These are phyloP conservation scores for Aspidapion aeneum DNA, from an alignment of 2,888 invertebrate genomes.

Conservation along the genomic window DNA sequence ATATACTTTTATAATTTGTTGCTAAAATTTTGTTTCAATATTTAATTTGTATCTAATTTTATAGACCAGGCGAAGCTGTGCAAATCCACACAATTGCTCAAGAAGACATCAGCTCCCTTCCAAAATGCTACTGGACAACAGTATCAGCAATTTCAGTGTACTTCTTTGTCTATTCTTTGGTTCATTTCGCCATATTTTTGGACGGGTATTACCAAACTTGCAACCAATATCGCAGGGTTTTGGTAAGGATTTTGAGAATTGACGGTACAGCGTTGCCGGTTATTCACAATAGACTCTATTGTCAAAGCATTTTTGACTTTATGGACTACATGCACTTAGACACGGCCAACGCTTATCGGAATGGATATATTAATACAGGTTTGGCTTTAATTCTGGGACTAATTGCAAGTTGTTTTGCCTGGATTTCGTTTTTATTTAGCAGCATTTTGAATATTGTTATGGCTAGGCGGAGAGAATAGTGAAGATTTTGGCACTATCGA, in stretches of 20 bases:
- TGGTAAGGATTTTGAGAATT: conserved; percentile 57
- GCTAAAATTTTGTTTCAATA: too few species aligned
- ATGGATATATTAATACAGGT: conserved; percentile 70
- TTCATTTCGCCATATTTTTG: conserved; percentile 66
- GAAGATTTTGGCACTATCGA: not conserved
- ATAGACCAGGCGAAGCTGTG: conserved; percentile 66
- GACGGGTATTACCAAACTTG: conserved; percentile 76
- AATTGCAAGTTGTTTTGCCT: conserved; percentile 50
- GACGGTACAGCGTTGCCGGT: conserved; percentile 57
- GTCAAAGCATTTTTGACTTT: conserved; percentile 74
- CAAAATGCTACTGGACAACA: conserved; percentile 65
- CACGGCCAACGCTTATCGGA: conserved; percentile 57
- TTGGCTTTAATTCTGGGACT: conserved; percentile 64
- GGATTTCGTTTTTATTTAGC: conserved; percentile 36
- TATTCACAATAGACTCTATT: conserved; percentile 64
- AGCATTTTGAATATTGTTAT: conserved; percentile 41
- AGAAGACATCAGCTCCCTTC: conserved; percentile 56
- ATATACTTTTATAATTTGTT: too few species aligned
- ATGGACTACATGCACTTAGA: conserved; percentile 80
- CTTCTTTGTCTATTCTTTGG: conserved; percentile 62
- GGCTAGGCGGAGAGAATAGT: conserved; percentile 21
- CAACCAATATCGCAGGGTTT: conserved; percentile 64
- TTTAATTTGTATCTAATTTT: too few species aligned
- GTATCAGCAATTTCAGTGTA: conserved; percentile 59
- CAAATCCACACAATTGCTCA: conserved; percentile 61